Evolutionary conservation across 35 echinoderm and acorn worm species (phyloP).

Genomic region (Hemicentrotus pulcherrimus): DNA sequence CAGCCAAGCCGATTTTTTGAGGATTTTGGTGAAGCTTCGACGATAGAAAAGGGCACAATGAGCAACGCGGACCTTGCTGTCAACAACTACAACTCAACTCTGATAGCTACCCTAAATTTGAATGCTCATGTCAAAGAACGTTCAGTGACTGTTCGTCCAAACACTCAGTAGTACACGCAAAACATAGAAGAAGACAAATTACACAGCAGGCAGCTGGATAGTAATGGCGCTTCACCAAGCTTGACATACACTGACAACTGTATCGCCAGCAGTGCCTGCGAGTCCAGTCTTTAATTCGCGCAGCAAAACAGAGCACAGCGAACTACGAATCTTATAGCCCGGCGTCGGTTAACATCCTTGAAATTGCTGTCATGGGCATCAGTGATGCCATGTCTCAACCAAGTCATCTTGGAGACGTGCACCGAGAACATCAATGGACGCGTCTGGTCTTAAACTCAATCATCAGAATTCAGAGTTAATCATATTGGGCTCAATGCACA

Average conservation of each 20-base stretch:
- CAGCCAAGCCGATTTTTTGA: not conserved
- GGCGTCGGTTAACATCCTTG: too few species aligned
- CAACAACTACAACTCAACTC: constrained; percentile 11
- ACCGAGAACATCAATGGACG: too few species aligned
- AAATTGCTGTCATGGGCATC: too few species aligned
- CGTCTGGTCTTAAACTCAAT: too few species aligned
- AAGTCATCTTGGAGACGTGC: too few species aligned
- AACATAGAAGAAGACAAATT: constrained; percentile 36
- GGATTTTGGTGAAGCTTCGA: not conserved
- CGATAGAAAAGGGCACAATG: not conserved
- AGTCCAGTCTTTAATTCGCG: constrained; percentile 34
- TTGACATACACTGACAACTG: constrained; percentile 50
- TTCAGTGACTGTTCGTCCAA: constrained; percentile 43
- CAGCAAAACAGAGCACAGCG: constrained; percentile 34
- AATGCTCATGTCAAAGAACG: constrained; percentile 33
- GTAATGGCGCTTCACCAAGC: constrained; percentile 41
- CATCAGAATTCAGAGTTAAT: too few species aligned
- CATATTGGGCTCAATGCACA: too few species aligned
- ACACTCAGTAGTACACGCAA: constrained; percentile 37
- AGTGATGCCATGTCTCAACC: not conserved
- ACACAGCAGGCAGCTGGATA: constrained; percentile 35
- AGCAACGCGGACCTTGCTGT: not conserved
- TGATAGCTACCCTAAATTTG: constrained; percentile 12
- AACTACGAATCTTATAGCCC: not conserved
- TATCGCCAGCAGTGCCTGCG: constrained; percentile 37